Evolutionary conservation across 2,888 invertebrate species (phyloP).

Genomic region (Julus scandinavius): DNA sequence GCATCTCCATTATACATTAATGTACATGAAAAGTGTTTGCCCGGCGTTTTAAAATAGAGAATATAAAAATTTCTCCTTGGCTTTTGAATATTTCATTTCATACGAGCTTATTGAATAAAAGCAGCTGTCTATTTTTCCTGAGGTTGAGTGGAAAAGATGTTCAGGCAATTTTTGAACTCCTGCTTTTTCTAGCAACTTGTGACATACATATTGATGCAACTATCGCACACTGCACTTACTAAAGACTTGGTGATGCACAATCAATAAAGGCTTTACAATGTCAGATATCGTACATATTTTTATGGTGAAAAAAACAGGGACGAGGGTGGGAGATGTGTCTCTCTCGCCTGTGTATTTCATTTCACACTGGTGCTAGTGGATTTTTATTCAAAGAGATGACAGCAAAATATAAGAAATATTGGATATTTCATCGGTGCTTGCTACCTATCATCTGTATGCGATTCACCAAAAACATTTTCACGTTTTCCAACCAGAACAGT

Average conservation of each 20-base stretch:
- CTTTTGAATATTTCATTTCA: conserved; percentile 35
- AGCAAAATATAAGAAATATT: neutral
- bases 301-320: conserved; percentile 3
- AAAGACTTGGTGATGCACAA: neutral
- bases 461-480: neutral
- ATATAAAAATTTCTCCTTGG: neutral
- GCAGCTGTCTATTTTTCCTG: conserved; percentile 8
- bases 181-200: neutral
- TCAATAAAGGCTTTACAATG: conserved; percentile 24
- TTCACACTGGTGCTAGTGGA: neutral
- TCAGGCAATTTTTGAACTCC: neutral
- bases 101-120: conserved; percentile 23
- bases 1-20: neutral
- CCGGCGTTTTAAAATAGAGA: neutral
- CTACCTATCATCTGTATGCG: neutral
- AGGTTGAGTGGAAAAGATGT: neutral
- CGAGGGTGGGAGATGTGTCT: neutral
- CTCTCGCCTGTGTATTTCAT: neutral
- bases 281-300: conserved; percentile 26
- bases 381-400: neutral
- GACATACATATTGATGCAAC: conserved; percentile 24
- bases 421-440: neutral
- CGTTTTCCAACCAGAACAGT: neutral
- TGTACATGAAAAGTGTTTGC: neutral
- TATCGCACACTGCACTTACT: neutral